Evolutionary conservation across 2,113 vertebrate genomes (phyloP).

Genomic region (Menidia beryllina): DNA sequence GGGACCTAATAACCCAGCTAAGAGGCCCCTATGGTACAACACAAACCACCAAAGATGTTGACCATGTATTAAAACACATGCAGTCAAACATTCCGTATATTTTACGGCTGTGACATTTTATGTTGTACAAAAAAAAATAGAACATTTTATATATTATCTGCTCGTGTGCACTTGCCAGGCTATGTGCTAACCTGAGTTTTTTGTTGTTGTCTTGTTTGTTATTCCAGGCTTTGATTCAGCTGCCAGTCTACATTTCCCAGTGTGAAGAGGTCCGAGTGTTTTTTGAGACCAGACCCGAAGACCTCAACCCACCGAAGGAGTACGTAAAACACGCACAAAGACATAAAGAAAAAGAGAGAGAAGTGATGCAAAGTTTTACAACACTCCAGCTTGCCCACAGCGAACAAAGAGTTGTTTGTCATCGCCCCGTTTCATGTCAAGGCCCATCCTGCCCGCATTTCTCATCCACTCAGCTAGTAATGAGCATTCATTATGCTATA

Average conservation of each 20-base stretch:
- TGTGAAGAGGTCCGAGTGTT: slow-evolving; percentile 97
- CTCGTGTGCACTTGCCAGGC: not conserved
- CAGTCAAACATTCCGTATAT: no score
- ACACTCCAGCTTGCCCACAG: not conserved
- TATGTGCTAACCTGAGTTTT: slow-evolving; percentile 7
- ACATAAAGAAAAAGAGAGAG: not conserved
- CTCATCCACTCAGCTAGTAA: slow-evolving; percentile 22
- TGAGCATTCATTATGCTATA: slow-evolving; percentile 44
- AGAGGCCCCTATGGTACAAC: no score
- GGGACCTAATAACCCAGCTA: no score
- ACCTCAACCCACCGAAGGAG: slow-evolving; percentile 95
- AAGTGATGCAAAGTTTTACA: not conserved
- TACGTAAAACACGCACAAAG: slow-evolving; percentile 66
- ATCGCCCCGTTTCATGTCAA: slow-evolving; percentile 19
- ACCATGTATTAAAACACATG: no score
- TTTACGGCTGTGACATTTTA: no score
- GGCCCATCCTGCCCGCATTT: slow-evolving; percentile 19
- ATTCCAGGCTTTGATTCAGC: slow-evolving; percentile 92
- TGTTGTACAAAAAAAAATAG: no score
- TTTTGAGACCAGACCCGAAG: slow-evolving; percentile 96
- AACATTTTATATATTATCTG: no score
- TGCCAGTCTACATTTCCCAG: slow-evolving; percentile 97
- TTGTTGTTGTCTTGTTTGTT: slow-evolving; percentile 29
- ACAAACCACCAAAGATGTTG: no score
- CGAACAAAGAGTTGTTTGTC: slow-evolving; percentile 27